Evolutionary conservation across 2,113 vertebrate species (phyloP), one percentile per base, ranked within the genome.

Genomic region (Silurus glanis): DNA sequence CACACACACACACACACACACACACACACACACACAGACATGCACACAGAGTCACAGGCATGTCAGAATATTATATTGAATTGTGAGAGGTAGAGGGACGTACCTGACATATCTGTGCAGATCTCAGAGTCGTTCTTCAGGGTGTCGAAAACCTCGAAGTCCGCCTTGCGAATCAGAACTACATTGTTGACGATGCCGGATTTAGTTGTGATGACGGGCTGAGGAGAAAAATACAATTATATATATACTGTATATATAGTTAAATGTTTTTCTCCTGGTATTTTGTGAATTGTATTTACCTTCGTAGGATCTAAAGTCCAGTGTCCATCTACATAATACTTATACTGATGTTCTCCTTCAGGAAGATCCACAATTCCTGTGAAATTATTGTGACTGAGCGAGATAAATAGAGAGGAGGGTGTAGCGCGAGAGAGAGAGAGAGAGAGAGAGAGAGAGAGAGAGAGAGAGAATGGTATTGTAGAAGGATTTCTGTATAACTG

Each of bases 331-430:
- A 99, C 97, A 4, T 96, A 96, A 88, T 97, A 99, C 92, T 99
- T 99, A 92, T 99, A 99, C 85, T 99, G 98, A 93, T 99, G 98
- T 89, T 99, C 97, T 67, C 98, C 98, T 93, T 99, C 98, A 0
- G 98, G 98, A 88, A 99, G 95, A 85, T 99, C 97, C 91, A 99
- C 91, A 69, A 99, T 96, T 6, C 96, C 98, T 86, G 97, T 97
- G 85, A 99, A 99, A 93, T 98, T 99, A 67, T 98, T 98, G 89
- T 97, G 97, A 94, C 98, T 99, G 7, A 6, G 28, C 91, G 61
- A 64, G 5, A 56, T 49, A 23, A 37, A 74, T 17, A 45, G 19
- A 67, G 37, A 37, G 37, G 37, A 37, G 37, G 37, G 37, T 37
- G 37, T 37, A 37, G 37, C 2, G 37, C 2, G 37, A 37, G 12